These are phyloP conservation scores for Bufotes viridis DNA, from an alignment of 2,797 vertebrate genomes.

Conservation along the genomic window DNA sequence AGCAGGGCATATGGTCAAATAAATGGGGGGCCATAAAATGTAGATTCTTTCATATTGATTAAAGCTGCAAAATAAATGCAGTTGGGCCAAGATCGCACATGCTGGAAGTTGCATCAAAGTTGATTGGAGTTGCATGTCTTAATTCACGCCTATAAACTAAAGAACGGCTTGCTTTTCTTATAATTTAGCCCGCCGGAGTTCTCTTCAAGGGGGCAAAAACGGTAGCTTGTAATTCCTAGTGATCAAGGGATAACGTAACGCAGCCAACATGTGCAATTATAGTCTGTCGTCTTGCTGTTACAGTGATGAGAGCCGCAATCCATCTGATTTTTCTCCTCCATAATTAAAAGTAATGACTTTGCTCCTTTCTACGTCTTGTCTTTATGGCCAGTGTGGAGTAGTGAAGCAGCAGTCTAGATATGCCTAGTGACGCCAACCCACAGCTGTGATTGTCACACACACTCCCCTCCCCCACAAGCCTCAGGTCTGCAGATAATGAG, in stretches of 20 bases:
- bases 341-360: background rate
- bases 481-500: conserved; percentile 62
- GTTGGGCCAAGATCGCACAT: no score
- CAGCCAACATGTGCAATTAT: background rate
- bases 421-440: conserved; percentile 37
- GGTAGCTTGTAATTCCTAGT: no score
- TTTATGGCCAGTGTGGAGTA: background rate
- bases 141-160: background rate
- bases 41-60: no score
- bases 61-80: no score
- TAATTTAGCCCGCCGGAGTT: background rate
- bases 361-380: background rate
- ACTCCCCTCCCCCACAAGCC: conserved; percentile 41
- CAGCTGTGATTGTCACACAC: conserved; percentile 61
- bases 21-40: no score
- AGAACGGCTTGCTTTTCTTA: background rate
- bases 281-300: background rate
- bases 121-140: no score
- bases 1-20: no score
- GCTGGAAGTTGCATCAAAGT: no score
- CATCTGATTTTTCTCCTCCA: no score
- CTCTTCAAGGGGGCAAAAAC: background rate
- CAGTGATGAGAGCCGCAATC: background rate
- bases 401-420: background rate
- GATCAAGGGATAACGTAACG: background rate